Conservation (phyloP, 2,888 invertebrate species). For the Macropis europaea region DNA sequence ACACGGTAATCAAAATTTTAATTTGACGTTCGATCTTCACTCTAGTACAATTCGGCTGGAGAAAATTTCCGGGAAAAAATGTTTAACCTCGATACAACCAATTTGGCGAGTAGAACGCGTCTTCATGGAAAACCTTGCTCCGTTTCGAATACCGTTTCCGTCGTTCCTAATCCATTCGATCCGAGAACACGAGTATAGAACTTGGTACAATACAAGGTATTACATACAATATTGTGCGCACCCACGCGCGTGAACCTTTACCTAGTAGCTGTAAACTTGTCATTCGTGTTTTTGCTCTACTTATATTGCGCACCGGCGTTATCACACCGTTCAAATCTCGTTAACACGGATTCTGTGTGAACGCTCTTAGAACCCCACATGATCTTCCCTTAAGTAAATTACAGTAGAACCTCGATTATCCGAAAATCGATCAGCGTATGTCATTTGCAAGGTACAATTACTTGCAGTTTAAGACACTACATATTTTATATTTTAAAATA, state of each 20-base stretch:
- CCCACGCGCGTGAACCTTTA: constrained; percentile 68
- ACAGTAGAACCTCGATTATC: too few species aligned
- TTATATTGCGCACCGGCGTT: constrained; percentile 67
- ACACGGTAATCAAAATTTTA: too few species aligned
- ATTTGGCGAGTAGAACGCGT: background rate
- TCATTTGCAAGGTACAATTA: too few species aligned
- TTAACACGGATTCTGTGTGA: constrained; percentile 61
- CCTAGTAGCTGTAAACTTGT: constrained; percentile 70
- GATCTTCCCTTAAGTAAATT: background rate
- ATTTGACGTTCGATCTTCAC: too few species aligned
- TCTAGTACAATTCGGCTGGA: too few species aligned
- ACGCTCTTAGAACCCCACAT: constrained; percentile 62
- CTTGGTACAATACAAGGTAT: constrained; percentile 63
- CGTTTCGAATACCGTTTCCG: constrained; percentile 32
- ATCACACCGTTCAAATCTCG: constrained; percentile 62
- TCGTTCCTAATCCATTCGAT: constrained; percentile 46
- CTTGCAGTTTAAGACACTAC: too few species aligned
- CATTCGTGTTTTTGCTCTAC: constrained; percentile 67
- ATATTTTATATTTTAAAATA: too few species aligned
- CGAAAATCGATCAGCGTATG: too few species aligned
- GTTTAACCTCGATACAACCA: background rate
- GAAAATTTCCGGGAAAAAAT: background rate
- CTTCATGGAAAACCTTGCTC: constrained; percentile 6
- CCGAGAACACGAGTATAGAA: constrained; percentile 55
- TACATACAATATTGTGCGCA: constrained; percentile 68